These are phyloP conservation scores for Dromaius novaehollandiae DNA, from an alignment of 2,113 vertebrate species.

Conservation along the genomic window DNA sequence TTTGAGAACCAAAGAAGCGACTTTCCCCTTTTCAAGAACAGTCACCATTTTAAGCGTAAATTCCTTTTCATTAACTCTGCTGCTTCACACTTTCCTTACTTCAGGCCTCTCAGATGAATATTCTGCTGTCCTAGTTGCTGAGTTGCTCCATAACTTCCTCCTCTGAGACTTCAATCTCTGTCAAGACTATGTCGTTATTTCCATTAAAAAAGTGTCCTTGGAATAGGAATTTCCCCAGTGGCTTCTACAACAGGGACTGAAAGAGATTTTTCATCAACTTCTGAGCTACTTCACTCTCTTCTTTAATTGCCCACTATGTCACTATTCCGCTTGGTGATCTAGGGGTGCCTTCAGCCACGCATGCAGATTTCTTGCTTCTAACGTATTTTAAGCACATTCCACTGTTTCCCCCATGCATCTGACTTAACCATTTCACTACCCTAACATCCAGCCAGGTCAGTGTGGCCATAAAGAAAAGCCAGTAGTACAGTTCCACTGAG, in stretches of 20 bases:
- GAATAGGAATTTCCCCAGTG: conserved; percentile 53
- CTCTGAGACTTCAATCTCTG: conserved; percentile 20
- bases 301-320: conserved; percentile 1
- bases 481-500: neutral
- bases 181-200: conserved; percentile 42
- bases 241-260: neutral
- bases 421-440: neutral
- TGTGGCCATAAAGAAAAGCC: neutral
- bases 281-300: neutral
- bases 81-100: neutral
- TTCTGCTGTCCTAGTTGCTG: conserved; percentile 29
- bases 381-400: neutral
- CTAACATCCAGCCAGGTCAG: neutral
- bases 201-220: conserved; percentile 42
- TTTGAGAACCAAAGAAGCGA: neutral
- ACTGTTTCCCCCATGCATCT: neutral
- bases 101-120: conserved; percentile 47
- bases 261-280: neutral
- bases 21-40: neutral
- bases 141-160: neutral
- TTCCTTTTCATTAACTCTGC: conserved; percentile 42
- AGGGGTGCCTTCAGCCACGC: neutral
- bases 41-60: conserved; percentile 19
- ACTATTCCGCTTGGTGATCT: neutral
- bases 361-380: neutral